Conservation (phyloP, 2,113 vertebrate species). For the Sciurus niger region DNA sequence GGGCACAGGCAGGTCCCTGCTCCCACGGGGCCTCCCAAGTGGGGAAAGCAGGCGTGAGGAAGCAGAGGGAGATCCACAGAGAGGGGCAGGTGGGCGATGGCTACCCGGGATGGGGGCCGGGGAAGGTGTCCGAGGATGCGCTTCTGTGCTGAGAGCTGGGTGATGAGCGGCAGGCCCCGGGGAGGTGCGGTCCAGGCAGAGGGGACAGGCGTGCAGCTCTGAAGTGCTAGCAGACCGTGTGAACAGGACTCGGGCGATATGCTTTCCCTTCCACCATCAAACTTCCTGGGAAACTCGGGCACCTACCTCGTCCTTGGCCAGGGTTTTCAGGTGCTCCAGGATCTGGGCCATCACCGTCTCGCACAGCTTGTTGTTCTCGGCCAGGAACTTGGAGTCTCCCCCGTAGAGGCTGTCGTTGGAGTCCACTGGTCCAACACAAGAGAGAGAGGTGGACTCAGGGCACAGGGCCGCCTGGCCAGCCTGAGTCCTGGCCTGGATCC, state of each 20-base stretch:
- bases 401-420: slow-evolving; percentile 98
- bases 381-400: slow-evolving; percentile 96
- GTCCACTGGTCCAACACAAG: slow-evolving; percentile 91
- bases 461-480: background rate
- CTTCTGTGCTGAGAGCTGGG: background rate
- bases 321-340: slow-evolving; percentile 95
- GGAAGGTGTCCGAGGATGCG: background rate
- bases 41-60: background rate
- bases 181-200: background rate
- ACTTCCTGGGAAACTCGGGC: accelerated
- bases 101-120: background rate
- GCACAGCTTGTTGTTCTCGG: slow-evolving; percentile 96
- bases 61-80: background rate
- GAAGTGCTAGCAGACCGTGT: accelerated
- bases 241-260: background rate
- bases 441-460: background rate
- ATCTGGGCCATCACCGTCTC: slow-evolving; percentile 97
- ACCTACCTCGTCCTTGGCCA: slow-evolving; percentile 95
- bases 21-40: background rate
- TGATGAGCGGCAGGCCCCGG: background rate
- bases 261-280: background rate
- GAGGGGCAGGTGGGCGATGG: too few species aligned
- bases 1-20: background rate
- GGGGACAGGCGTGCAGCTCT: background rate
- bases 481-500: background rate